Evolutionary conservation across 2,797 vertebrate genomes (phyloP), one percentile per base, ranked within the genome.

Genomic region (Diplodus sargus): DNA sequence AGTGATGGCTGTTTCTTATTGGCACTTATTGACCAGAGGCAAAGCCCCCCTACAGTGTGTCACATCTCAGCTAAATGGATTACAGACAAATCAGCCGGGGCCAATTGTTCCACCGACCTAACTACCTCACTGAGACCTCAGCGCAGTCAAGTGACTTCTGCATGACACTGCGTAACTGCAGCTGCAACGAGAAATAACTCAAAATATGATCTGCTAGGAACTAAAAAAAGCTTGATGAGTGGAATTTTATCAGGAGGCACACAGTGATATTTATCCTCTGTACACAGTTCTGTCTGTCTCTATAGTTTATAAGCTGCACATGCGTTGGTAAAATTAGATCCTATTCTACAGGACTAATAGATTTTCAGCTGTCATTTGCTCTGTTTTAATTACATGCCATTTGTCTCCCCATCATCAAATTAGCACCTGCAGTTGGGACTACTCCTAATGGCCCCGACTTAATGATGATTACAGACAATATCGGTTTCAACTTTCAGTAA

Each of bases 1-100:
- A 94, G 90, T 91, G 92, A 93, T 93, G 85, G 87, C 89, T 89
- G 90, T 87, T 91, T 78, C 90, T 86, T 89, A 91, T 91, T 93
- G 92, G 87, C 92, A 93, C 86, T 86, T 92, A 92, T 87, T 94
- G 91, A 92, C 90, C 91, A 86, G 77, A 81, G 83, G 86, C 90
- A 91, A 93, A 91, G 86, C 85, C 91, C 92, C 81, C 93, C 90
- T 85, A 80, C 90, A 63, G 88, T 85, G 91, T 90, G 89, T 88
- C 87, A 87, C 90, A 87, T 92, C 92, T 79, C 67, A 81, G 75
- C 90, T 91, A 93, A 94, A 93, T 88, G 94, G 91, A 94, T 93
- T 91, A 93, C 87, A 90, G 86, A 89, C 87, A 74, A 90, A 90
- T 90, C 91, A 86, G 84, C 51, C 10, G 65, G 83, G 81, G 73